Percentiles rank a stretch among this genome's conserved stretches.
Conservation (phyloP, 2,113 vertebrate species). For the Mesocricetus auratus region DNA sequence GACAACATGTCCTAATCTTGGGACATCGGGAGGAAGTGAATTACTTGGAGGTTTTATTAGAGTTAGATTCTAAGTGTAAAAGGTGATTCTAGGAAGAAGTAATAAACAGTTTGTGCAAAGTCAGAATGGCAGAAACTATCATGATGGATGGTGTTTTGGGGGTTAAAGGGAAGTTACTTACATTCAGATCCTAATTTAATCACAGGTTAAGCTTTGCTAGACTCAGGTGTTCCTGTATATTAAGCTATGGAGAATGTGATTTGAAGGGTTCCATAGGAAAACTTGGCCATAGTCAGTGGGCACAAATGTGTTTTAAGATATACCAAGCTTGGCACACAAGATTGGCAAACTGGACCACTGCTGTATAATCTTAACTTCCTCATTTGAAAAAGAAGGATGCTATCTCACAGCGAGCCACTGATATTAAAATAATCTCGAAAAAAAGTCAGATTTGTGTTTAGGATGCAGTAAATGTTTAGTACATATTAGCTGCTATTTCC, state of each 20-base stretch:
- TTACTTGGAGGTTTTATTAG: neutral
- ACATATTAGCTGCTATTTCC: neutral
- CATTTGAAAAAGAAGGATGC: neutral
- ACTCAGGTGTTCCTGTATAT: neutral
- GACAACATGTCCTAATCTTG: neutral
- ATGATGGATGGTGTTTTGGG: neutral
- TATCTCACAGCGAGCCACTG: neutral
- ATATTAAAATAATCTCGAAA: neutral
- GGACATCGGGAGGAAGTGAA: neutral
- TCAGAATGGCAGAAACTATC: neutral
- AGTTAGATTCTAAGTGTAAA: neutral
- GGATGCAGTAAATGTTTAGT: neutral
- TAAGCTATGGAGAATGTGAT: neutral
- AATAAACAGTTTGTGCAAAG: neutral
- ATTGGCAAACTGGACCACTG: neutral
- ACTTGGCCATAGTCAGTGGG: neutral
- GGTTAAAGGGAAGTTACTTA: neutral
- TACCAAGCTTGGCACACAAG: neutral
- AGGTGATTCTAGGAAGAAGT: neutral
- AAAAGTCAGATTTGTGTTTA: conserved; percentile 23
- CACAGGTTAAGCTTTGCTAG: neutral
- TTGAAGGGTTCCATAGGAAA: neutral
- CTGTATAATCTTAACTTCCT: neutral
- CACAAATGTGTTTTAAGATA: neutral
- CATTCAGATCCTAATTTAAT: neutral